Conservation (phyloP, 2,888 invertebrate species). For the Augochlorella aurata region DNA sequence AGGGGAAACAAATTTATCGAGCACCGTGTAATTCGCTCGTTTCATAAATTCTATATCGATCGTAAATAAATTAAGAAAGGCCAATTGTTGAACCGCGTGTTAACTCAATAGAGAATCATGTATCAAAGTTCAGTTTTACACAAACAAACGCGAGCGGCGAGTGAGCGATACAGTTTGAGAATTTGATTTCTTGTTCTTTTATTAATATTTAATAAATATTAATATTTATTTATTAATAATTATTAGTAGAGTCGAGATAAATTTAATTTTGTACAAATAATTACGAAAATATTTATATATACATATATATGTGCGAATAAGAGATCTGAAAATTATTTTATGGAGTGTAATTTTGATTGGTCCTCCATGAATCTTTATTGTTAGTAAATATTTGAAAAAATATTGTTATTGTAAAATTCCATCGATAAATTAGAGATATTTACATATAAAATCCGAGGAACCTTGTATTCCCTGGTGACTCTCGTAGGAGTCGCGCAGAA, state of each 20-base stretch:
- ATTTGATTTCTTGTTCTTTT: neutral
- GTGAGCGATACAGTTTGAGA: neutral
- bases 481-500: slow-evolving; percentile 69
- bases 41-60: neutral
- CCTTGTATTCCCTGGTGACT: slow-evolving; percentile 83
- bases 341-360: too few relatives aligned
- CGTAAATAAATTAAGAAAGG: slow-evolving; percentile 21
- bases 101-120: slow-evolving; percentile 9
- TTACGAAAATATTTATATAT: too few relatives aligned
- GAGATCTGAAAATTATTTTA: too few relatives aligned
- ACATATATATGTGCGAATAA: too few relatives aligned
- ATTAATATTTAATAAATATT: neutral
- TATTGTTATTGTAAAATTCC: too few relatives aligned
- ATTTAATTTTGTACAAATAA: too few relatives aligned
- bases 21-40: neutral
- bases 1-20: slow-evolving; percentile 16
- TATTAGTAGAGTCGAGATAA: too few relatives aligned
- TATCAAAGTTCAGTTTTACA: slow-evolving; percentile 15
- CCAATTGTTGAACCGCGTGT: slow-evolving; percentile 1
- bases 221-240: too few relatives aligned
- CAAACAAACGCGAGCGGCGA: neutral
- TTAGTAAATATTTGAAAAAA: too few relatives aligned
- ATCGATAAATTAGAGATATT: slow-evolving; percentile 72
- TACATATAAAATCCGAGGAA: slow-evolving; percentile 85
- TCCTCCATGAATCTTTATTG: too few relatives aligned